These are phyloP conservation scores for Dreissena polymorpha DNA, from an alignment of 1,140 invertebrate species.

Conservation along the genomic window DNA sequence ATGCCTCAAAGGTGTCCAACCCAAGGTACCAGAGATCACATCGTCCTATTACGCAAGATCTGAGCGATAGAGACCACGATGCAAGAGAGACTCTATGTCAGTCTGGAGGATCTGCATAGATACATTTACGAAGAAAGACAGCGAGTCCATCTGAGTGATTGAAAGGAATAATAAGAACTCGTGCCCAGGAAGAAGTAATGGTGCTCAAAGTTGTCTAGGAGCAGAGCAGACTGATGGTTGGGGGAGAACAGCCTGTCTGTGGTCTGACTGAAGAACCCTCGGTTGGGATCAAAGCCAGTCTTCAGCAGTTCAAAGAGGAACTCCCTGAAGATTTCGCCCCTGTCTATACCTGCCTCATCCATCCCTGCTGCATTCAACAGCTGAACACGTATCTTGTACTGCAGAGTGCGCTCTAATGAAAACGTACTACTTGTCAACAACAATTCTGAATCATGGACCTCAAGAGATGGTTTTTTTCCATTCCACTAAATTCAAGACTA, in stretches of 20 bases:
- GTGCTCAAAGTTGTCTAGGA: slow-evolving; percentile 91
- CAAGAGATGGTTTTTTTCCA: too few relatives aligned
- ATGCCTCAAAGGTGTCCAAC: too few relatives aligned
- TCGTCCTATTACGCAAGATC: too few relatives aligned
- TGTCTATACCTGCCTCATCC: slow-evolving; percentile 97
- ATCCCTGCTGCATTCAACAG: slow-evolving; percentile 92
- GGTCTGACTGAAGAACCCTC: slow-evolving; percentile 95
- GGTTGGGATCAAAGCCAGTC: slow-evolving; percentile 97
- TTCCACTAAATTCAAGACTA: too few relatives aligned
- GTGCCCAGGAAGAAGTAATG: slow-evolving; percentile 98
- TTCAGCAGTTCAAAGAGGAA: slow-evolving; percentile 86
- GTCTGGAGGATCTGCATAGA: too few relatives aligned
- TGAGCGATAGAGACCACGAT: too few relatives aligned
- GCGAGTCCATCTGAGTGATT: too few relatives aligned
- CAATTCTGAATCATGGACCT: too few relatives aligned
- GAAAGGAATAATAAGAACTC: too few relatives aligned
- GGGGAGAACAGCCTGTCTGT: slow-evolving; percentile 97
- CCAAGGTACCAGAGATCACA: too few relatives aligned
- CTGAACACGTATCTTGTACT: slow-evolving; percentile 92
- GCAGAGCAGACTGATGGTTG: slow-evolving; percentile 92
- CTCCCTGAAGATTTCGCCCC: slow-evolving; percentile 94
- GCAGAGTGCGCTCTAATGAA: slow-evolving; percentile 89
- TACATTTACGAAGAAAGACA: too few relatives aligned
- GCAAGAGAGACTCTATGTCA: too few relatives aligned
- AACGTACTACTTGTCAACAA: not conserved